These are phyloP conservation scores for Ictidomys tridecemlineatus DNA, from an alignment of 2,113 vertebrate genomes.

Conservation along the genomic window DNA sequence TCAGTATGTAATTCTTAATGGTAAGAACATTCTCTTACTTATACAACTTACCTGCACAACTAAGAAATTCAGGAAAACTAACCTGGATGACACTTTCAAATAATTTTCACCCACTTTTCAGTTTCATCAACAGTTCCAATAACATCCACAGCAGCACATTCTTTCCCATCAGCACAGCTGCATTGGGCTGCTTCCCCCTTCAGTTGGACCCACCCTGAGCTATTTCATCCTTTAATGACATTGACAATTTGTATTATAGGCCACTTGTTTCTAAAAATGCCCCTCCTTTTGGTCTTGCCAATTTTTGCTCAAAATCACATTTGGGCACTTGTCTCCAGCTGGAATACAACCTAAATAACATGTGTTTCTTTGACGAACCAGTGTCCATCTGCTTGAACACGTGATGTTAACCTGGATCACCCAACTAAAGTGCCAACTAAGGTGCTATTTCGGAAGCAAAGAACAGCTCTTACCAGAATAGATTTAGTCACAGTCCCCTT, in stretches of 20 bases:
- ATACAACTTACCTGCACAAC: no score
- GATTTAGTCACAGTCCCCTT: background rate
- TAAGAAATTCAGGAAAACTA: background rate
- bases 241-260: background rate
- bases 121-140: background rate
- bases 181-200: background rate
- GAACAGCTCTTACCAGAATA: background rate
- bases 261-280: background rate
- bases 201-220: background rate
- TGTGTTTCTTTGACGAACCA: no score
- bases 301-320: background rate
- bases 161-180: background rate
- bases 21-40: background rate
- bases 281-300: background rate
- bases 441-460: no score
- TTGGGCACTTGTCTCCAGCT: background rate
- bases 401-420: background rate
- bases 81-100: no score
- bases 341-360: background rate
- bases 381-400: background rate
- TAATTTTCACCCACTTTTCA: background rate
- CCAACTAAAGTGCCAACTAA: background rate
- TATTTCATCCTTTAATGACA: background rate
- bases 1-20: background rate
- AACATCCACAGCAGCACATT: accelerated